Base-by-base conservation (phyloP, 2,888 invertebrate species). In the Drosophila meridiana region DNA sequence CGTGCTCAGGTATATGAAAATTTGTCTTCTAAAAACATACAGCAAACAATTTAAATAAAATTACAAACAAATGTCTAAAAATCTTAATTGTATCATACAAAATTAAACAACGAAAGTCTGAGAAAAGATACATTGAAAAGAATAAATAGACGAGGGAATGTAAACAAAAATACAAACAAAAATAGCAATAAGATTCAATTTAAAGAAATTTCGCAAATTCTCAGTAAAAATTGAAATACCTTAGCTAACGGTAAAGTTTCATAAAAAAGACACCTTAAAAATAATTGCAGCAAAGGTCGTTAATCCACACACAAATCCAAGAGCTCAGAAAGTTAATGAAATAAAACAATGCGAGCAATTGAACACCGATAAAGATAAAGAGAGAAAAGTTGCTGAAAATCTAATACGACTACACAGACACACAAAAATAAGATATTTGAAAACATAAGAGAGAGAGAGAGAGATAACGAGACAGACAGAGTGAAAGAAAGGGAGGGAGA, bases 311-410 rank as follows among this genome's bases (percentile, higher is more conserved):
- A 47, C 28, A 28, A 47, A 28, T 50, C 50, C 50, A 32, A 30
- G 0, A n/a, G 48, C 48, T 48, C 8, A n/a, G 4, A 32, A 32
- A 32, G 30, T 48, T 48, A 48, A 32, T n/a, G 30, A 48, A 48
- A 30, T 48, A 30, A 48, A 48, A n/a, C 48, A 48, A 50, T 32
- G 32, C 9, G n/a, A 32, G 48, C 48, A 30, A 50, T 50, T 50
- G 50, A 50, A n/a, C 8, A n/a, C 8, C 14, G 48, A n/a, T 48
- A 30, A 32, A 30, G 48, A n/a, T 48, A 30, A 32, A 48, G 48
- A 32, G 14, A 14, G n/a, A 32, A 48, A n/a, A n/a, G 14, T 32
- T 14, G 26, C 26, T 2, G 48, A 48, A 30, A 28, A 28, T 14
- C 30, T 4, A 48, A 30, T n/a, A n/a, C n/a, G 48, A 4, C 9